phyloP scores from a whole-genome alignment of 64 coral and sea anemone species.

The Pocillopora damicornis region DNA sequence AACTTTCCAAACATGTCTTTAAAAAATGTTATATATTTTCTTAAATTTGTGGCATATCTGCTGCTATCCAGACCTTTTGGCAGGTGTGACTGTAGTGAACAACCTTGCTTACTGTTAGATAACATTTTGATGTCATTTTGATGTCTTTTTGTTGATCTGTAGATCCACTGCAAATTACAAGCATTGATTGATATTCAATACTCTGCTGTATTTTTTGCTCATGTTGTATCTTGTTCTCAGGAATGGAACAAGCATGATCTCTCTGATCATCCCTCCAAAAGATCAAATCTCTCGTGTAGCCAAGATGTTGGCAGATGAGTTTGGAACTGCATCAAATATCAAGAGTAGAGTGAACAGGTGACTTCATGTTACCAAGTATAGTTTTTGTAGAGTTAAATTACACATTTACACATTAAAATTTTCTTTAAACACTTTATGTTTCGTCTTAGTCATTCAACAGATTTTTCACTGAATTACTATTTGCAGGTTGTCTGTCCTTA shows the following conservation, averaged over 20 bases:
- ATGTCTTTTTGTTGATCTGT: too few relatives aligned
- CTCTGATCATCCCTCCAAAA: slow-evolving; percentile 97
- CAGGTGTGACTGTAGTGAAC: slow-evolving; percentile 14
- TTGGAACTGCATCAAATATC: slow-evolving; percentile 98
- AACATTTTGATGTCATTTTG: background rate
- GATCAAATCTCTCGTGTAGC: slow-evolving; percentile 97
- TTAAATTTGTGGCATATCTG: too few relatives aligned
- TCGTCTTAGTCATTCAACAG: background rate
- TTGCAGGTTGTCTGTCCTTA: slow-evolving; percentile 83
- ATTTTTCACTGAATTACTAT: background rate
- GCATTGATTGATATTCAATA: background rate
- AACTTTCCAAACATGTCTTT: too few relatives aligned
- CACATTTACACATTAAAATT: too few relatives aligned
- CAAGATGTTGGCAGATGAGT: slow-evolving; percentile 99
- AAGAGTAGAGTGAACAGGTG: slow-evolving; percentile 97
- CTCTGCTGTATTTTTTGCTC: background rate
- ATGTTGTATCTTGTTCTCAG: slow-evolving; percentile 35
- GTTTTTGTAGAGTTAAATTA: too few relatives aligned
- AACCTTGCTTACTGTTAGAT: slow-evolving; percentile 23
- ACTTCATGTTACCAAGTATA: too few relatives aligned
- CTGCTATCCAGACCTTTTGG: too few relatives aligned
- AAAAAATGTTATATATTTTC: too few relatives aligned
- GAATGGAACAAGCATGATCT: slow-evolving; percentile 99
- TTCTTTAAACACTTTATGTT: too few relatives aligned
- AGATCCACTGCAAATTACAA: background rate